A percentile compares a stretch with the other conserved stretches of the same genome.
Evolutionary conservation across 2,113 vertebrate genomes (phyloP).

Genomic region (Vireo altiloquus): DNA sequence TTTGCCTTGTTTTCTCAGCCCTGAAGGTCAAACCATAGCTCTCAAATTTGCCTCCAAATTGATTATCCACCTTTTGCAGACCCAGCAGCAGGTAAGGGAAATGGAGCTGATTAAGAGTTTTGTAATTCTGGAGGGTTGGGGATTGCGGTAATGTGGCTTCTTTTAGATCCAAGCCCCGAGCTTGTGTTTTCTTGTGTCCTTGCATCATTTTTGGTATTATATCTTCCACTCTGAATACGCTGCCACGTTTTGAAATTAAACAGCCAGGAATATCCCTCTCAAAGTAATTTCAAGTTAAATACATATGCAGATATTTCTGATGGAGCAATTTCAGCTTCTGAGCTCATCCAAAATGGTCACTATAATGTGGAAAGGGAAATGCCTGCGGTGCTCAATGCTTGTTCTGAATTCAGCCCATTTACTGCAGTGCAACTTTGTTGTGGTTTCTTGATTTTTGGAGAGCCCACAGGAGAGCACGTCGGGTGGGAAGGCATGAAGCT

Average conservation of each 20-base stretch:
- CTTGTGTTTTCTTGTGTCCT: neutral
- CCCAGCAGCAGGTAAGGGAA: conserved; percentile 73
- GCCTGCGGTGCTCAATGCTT: neutral
- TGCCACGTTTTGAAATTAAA: neutral
- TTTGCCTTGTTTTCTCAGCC: conserved; percentile 72
- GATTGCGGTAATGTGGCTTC: neutral
- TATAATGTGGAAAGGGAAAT: neutral
- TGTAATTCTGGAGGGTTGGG: neutral
- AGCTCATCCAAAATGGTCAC: neutral
- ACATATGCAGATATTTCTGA: neutral
- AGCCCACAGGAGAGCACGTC: neutral
- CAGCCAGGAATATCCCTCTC: neutral
- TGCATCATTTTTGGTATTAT: neutral
- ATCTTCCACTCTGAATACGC: neutral
- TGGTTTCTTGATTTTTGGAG: neutral
- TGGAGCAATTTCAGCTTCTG: neutral
- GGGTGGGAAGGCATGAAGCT: neutral
- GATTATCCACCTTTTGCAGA: conserved; percentile 70
- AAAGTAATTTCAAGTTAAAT: neutral
- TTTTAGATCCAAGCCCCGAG: neutral
- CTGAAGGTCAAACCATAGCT: conserved; percentile 84
- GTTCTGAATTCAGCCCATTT: neutral
- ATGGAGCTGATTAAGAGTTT: neutral
- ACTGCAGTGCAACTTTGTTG: neutral
- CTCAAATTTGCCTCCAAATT: conserved; percentile 83